Evolutionary conservation across 1,140 invertebrate species (phyloP), one percentile per base, ranked within the genome.

Genomic region (Procambarus virginalis): DNA sequence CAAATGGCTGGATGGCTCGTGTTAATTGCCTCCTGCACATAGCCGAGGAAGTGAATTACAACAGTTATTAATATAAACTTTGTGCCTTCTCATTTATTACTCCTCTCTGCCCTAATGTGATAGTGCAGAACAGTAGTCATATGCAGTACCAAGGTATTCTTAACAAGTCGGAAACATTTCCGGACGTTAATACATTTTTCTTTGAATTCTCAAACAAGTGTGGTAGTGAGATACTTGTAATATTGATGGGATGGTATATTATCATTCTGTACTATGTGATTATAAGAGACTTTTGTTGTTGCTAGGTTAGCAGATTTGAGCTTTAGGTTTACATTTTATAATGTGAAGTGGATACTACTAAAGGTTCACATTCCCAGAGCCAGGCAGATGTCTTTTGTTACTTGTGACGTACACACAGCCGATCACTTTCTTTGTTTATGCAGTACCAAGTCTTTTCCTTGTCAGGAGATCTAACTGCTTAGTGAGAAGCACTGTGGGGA

Each of bases 41-140:
- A 64, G 12, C 14, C 17, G 34, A 34, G 68, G 68, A 73, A 73
- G 10, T 73, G 68, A 73, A 73, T 8, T 73, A 34, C 20, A 73
- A 10, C 22, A 73, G 22, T 55, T 80, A 60, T 73, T 64, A 20
- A 77, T 64, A 73, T 87, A 87, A 87, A 87, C 48, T 86, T 87
- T 77, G 86, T 87, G 86, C 86, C 86, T 87, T 87, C 86, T 87
- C 78, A 87, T 87, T 87, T 87, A 48, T 70, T 81, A 87, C 77
- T 70, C 85, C 17, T 17, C 9, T 68, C 64, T 84, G 46, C 68
- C 49, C 46, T 51, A 12, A 73, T 45, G 60, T 70, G 46, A 51
- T 80, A 70, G 82, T 22, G 48, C 48, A 70, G 68, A 73, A n/a
- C 34, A 68, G 45, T 73, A 84, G 64, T 70, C 45, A 49, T 73